phyloP scores from a whole-genome alignment of 53 echinoderm and acorn worm genomes.

The Arbacia lixula region DNA sequence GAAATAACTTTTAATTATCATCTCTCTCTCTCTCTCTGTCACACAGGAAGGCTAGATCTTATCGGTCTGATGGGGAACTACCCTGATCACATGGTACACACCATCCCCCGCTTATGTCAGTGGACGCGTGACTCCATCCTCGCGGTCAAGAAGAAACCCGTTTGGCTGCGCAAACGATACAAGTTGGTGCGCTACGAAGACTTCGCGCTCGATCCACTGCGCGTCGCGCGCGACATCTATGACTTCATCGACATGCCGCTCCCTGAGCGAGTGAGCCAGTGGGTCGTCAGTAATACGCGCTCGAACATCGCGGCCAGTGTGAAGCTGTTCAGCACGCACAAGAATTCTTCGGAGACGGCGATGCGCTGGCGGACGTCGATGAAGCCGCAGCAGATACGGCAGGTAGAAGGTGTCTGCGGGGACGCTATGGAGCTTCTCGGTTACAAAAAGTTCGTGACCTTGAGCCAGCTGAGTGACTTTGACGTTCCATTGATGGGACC shows the following conservation, averaged over 20 bases:
- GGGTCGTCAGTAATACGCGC: slow-evolving; percentile 80
- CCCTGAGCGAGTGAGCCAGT: slow-evolving; percentile 49
- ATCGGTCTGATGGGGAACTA: slow-evolving; percentile 47
- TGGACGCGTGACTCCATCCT: slow-evolving; percentile 84
- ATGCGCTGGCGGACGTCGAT: slow-evolving; percentile 71
- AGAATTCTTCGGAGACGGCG: slow-evolving; percentile 81
- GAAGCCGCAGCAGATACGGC: slow-evolving; percentile 62
- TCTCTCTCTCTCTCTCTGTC: neutral
- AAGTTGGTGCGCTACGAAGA: slow-evolving; percentile 93
- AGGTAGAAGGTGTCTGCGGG: slow-evolving; percentile 70
- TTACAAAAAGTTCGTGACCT: slow-evolving; percentile 37
- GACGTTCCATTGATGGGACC: slow-evolving; percentile 29
- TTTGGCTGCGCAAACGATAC: slow-evolving; percentile 77
- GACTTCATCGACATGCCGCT: slow-evolving; percentile 71
- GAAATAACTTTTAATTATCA: neutral
- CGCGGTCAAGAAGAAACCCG: slow-evolving; percentile 61
- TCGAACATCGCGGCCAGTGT: slow-evolving; percentile 33
- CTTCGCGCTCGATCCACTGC: slow-evolving; percentile 74
- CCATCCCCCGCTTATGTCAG: slow-evolving; percentile 76
- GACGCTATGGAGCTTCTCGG: slow-evolving; percentile 81
- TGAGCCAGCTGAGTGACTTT: slow-evolving; percentile 7
- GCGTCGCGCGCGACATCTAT: slow-evolving; percentile 74
- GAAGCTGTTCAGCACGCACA: slow-evolving; percentile 77
- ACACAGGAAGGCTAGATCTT: slow-evolving; percentile 20
- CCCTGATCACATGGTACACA: slow-evolving; percentile 34